These are phyloP conservation scores for Adelognathus sp. DNA, from an alignment of 2,888 invertebrate species.

Conservation along the genomic window DNA sequence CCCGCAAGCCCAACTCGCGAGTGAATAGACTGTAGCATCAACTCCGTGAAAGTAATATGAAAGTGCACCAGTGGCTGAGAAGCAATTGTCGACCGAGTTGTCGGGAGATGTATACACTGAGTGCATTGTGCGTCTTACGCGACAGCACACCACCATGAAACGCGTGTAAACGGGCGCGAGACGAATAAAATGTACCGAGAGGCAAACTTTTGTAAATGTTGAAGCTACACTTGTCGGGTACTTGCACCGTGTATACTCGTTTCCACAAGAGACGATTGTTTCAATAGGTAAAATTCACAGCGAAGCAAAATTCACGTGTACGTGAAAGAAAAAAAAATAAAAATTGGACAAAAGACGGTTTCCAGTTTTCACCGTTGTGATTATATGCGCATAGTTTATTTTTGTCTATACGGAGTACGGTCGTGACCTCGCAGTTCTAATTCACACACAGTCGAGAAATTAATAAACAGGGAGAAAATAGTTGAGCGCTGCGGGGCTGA, in stretches of 20 bases:
- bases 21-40: slow-evolving; percentile 26
- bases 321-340: slow-evolving; percentile 23
- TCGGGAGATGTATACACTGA: not conserved
- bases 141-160: slow-evolving; percentile 31
- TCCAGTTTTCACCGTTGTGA: slow-evolving; percentile 28
- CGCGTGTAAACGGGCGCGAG: slow-evolving; percentile 45
- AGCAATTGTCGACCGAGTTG: slow-evolving; percentile 30
- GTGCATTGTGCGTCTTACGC: slow-evolving; percentile 43
- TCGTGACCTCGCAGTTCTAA: slow-evolving; percentile 24
- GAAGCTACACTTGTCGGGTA: slow-evolving; percentile 10
- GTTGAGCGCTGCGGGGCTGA: slow-evolving; percentile 44
- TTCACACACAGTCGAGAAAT: slow-evolving; percentile 40
- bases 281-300: slow-evolving; percentile 23
- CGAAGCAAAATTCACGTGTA: slow-evolving; percentile 41
- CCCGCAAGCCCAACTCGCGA: not conserved
- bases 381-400: slow-evolving; percentile 41
- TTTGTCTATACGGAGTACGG: not conserved
- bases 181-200: slow-evolving; percentile 34
- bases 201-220: slow-evolving; percentile 21
- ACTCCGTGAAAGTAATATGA: slow-evolving; percentile 46
- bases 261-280: slow-evolving; percentile 38
- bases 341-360: slow-evolving; percentile 33
- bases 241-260: slow-evolving; percentile 7
- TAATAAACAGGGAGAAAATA: slow-evolving; percentile 51
- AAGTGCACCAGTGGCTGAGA: slow-evolving; percentile 34